Evolutionary conservation across 2,888 invertebrate genomes (phyloP), one percentile per base, ranked within the genome.

Genomic region (Polyommatus iphigenia): DNA sequence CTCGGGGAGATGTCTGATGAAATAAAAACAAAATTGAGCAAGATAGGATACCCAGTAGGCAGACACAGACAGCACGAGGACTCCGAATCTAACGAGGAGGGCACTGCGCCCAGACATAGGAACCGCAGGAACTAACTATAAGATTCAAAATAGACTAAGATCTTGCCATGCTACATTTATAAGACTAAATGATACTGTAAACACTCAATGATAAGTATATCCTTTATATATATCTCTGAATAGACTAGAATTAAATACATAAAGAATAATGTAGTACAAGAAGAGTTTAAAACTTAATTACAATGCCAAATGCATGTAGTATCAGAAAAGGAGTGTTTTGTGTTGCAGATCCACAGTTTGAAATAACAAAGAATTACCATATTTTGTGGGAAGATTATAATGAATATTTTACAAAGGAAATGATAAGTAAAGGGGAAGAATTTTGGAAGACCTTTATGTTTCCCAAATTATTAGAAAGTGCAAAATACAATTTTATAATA

Each of bases 221-320:
- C n/a, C n/a, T n/a, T n/a, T n/a, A n/a, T n/a, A n/a, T n/a, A n/a
- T n/a, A n/a, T n/a, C n/a, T 57, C 57, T 57, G 18, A 57, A 57
- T n/a, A 57, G n/a, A 4, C n/a, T 57, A 57, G n/a, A 57, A 57
- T 0, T 57, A 57, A 57, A 57, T 57, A 57, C 57, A 57, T 57
- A n/a, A 57, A n/a, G 0, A 57, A 57, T 57, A 57, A n/a, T 57
- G 57, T 57, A 57, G n/a, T 57, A 57, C 57, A n/a, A 57, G 57
- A 57, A 57, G 4, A 57, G 57, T 57, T 57, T 18, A 57, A n/a
- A n/a, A n/a, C 57, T 57, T 5, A n/a, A 57, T 57, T 57, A 57
- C 57, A n/a, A n/a, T n/a, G 57, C 57, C 57, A 57, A 57, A 57
- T 57, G 57, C 57, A 57, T 57, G 57, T 57, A n/a, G 57, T 57